Percentiles rank a stretch among this genome's conserved stretches.
phyloP scores from a whole-genome alignment of 2,888 invertebrate species.

The Macropis europaea region DNA sequence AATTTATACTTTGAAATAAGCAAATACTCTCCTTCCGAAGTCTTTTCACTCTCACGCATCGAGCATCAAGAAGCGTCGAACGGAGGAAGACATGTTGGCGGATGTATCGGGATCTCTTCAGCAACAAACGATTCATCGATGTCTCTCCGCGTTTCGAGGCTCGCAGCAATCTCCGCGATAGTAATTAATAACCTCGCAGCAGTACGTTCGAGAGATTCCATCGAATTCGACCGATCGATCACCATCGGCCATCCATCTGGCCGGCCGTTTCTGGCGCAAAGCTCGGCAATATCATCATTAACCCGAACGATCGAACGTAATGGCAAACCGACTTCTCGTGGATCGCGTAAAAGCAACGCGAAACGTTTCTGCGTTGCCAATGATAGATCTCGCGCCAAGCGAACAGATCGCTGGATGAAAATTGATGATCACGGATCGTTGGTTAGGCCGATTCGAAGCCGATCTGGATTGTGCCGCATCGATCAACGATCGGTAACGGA shows the following conservation, averaged over 20 bases:
- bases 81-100: background rate
- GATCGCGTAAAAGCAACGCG: constrained; percentile 24
- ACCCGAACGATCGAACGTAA: constrained; percentile 14
- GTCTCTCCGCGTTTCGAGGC: constrained; percentile 18
- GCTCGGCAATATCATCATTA: constrained; percentile 47
- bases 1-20: no score
- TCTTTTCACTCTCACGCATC: constrained; percentile 3
- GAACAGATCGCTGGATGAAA: constrained; percentile 55
- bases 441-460: constrained; percentile 45
- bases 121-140: constrained; percentile 22
- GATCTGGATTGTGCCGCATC: constrained; percentile 44
- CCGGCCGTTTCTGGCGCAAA: constrained; percentile 4
- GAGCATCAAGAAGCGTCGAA: no score
- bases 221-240: constrained; percentile 34
- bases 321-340: constrained; percentile 1
- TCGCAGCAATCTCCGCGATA: constrained; percentile 9
- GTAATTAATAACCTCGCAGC: constrained; percentile 41
- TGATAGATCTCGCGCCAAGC: constrained; percentile 57
- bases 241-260: constrained; percentile 5
- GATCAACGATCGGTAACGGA: constrained; percentile 67
- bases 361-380: constrained; percentile 6
- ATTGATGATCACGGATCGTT: constrained; percentile 68
- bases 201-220: constrained; percentile 22
- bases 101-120: constrained; percentile 8
- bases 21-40: no score